Evolutionary conservation across 2,888 invertebrate genomes (phyloP), one percentile per base, ranked within the genome.

Genomic region (Mythimna vitellina): DNA sequence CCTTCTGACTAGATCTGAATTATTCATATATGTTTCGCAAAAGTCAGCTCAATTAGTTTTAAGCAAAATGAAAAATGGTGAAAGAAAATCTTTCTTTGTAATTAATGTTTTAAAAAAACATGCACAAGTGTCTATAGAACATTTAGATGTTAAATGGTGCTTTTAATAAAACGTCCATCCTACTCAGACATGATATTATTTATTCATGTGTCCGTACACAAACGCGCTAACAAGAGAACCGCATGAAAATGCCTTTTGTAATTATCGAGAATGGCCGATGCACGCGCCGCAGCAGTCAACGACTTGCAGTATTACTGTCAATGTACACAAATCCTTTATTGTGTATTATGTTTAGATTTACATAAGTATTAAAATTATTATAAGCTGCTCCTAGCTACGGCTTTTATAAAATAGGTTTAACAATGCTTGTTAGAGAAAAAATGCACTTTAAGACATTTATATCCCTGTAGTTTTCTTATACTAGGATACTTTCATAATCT

Each of bases 161-260:
- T 38, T 60, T 61, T 51, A 42, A 65, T 38, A 49, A 62, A 38
- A 12, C 71, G 1, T 29, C 20, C 42, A 67, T 42, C 29, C 5
- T 42, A 22, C 6, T 10, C 53, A 62, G n/a, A 46, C 65, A 65
- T 62, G 51, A 65, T 57, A 62, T 73, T 65, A 62, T 79, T 22
- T 76, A 35, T 62, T 80, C 69, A 75, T 22, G 69, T n/a, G 61
- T 46, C 10, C 25, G 14, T 29, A 53, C 53, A 25, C 46, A 67
- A 51, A 25, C 22, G 54, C 46, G 78, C 62, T 68, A 63, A 72
- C 54, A 68, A 78, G 63, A 66, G 61, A 78, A 65, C 56, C 46
- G 65, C 63, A 68, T 77, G 72, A 65, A 78, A 76, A 78, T 78
- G 78, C 65, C 49, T 65, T 58, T 51, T 63, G 72, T 58, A 63